Percentiles rank a stretch among this genome's conserved stretches.
Conservation (phyloP, 2,888 invertebrate species). For the Entomobrya multifasciata region DNA sequence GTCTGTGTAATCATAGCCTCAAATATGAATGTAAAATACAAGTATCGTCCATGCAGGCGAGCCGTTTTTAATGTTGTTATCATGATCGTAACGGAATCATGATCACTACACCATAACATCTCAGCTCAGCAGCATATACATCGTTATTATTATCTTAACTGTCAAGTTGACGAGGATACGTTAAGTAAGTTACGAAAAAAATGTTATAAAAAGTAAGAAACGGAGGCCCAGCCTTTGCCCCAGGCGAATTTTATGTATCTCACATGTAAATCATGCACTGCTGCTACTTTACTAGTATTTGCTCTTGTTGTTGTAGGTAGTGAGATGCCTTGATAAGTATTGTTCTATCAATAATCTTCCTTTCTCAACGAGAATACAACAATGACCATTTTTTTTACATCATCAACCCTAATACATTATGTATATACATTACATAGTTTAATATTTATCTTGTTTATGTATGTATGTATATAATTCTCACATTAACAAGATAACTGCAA, state of each 20-base stretch:
- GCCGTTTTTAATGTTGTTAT: conserved; percentile 10
- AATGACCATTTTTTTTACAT: conserved; percentile 17
- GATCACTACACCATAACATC: conserved; percentile 22
- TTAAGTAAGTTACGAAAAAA: conserved; percentile 38
- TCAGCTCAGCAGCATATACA: conserved; percentile 15
- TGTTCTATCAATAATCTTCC: conserved; percentile 23
- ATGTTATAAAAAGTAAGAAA: conserved; percentile 21
- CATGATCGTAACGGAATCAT: conserved; percentile 56
- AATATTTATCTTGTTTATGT: no score
- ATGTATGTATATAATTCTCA: neutral
- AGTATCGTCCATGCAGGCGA: conserved; percentile 3
- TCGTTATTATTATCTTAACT: conserved; percentile 54
- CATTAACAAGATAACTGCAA: neutral
- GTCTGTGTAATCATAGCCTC: no score
- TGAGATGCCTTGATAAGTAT: conserved; percentile 3
- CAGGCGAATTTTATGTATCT: conserved; percentile 60
- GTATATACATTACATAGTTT: no score
- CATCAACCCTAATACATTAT: no score
- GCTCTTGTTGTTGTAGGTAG: conserved; percentile 13
- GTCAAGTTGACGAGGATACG: conserved; percentile 55
- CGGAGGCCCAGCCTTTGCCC: conserved; percentile 71
- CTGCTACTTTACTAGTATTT: conserved; percentile 25
- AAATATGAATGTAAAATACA: neutral
- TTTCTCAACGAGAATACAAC: conserved; percentile 22
- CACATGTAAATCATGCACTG: conserved; percentile 58